Percentiles rank a stretch among this genome's conserved stretches.
Conservation (phyloP, 1,140 invertebrate species). For the Branchinecta lynchi region DNA sequence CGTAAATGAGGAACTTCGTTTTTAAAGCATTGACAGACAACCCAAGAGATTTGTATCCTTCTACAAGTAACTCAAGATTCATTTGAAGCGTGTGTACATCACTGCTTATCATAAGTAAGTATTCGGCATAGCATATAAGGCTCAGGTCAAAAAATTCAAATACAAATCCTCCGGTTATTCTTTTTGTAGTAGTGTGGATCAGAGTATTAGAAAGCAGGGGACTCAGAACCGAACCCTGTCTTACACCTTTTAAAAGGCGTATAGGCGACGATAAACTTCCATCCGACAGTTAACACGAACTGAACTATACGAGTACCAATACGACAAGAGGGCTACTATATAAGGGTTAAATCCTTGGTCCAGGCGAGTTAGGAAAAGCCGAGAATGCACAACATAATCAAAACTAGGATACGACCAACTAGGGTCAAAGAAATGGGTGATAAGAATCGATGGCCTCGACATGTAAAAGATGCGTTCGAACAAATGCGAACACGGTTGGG, state of each 20-base stretch:
- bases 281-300: neutral
- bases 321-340: conserved; percentile 9
- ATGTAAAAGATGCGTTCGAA: too few relatives aligned
- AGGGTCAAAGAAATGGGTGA: too few relatives aligned
- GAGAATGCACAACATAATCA: neutral
- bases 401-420: too few relatives aligned
- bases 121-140: neutral
- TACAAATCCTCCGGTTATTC: conserved; percentile 4
- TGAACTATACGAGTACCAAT: conserved; percentile 9
- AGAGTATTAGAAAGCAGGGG: conserved; percentile 4
- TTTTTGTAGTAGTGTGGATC: neutral
- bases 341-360: conserved; percentile 5
- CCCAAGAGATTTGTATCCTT: neutral
- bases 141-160: conserved; percentile 9
- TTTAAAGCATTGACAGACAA: neutral
- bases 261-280: too few relatives aligned
- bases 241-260: too few relatives aligned
- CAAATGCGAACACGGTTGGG: too few relatives aligned
- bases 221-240: too few relatives aligned
- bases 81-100: too few relatives aligned
- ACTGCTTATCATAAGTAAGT: conserved; percentile 6
- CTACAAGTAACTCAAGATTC: too few relatives aligned
- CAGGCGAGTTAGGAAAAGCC: conserved; percentile 3
- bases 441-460: too few relatives aligned
- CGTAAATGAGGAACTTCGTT: conserved; percentile 6